Conservation (phyloP, 2,888 invertebrate genomes). For the Byasa hedistus region DNA sequence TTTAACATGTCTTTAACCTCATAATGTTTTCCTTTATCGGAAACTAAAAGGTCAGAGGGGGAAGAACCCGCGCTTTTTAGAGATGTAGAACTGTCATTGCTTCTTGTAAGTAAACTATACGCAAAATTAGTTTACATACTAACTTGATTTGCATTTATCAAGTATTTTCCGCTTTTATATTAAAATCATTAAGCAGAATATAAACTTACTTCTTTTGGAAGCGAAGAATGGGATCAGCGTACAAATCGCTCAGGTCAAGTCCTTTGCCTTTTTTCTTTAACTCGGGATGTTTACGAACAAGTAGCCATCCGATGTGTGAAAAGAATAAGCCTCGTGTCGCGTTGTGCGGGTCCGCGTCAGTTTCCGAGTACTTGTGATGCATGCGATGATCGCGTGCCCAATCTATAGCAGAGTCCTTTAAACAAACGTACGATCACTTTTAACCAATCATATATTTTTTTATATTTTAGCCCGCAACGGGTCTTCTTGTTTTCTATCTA, state of each 20-base stretch:
- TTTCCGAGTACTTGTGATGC: constrained; percentile 96
- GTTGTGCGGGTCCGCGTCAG: constrained; percentile 96
- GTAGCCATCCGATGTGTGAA: constrained; percentile 96
- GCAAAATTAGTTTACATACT: no score
- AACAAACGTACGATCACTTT: neutral
- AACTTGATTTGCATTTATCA: no score
- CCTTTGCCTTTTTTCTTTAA: constrained; percentile 92
- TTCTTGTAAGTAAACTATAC: no score
- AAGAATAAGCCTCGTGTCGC: constrained; percentile 97
- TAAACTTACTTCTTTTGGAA: constrained; percentile 92
- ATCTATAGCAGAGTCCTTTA: constrained; percentile 86
- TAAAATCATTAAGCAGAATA: no score
- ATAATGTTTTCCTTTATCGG: no score
- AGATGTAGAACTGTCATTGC: no score
- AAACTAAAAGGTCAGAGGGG: no score
- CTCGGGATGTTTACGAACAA: constrained; percentile 94
- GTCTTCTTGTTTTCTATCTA: no score
- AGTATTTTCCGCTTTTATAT: no score
- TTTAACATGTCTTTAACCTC: no score
- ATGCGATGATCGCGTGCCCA: constrained; percentile 91
- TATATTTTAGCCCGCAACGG: no score
- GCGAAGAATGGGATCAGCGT: constrained; percentile 88
- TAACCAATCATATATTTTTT: neutral
- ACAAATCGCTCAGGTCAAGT: constrained; percentile 91
- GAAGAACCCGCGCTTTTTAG: no score